Conservation (phyloP, 2,888 invertebrate genomes). For the Cephus pygmeus region DNA sequence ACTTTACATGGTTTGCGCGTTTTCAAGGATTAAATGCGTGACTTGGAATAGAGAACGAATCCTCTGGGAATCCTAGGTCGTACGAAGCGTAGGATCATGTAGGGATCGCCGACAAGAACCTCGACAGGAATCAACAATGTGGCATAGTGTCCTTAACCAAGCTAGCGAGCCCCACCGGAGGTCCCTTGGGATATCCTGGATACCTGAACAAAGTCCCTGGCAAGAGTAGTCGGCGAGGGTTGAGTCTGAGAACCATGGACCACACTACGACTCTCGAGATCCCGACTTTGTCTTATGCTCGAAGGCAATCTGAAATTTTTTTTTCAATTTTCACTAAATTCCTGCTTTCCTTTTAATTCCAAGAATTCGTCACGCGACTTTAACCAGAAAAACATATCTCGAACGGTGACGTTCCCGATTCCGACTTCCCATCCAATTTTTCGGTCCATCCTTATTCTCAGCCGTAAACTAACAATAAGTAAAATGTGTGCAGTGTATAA, state of each 20-base stretch:
- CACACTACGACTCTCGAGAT: not conserved
- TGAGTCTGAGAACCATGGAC: not conserved
- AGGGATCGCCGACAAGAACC: conserved; percentile 39
- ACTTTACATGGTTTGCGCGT: conserved; percentile 23
- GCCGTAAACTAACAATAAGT: not conserved
- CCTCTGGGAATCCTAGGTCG: conserved; percentile 51
- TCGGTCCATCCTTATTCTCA: not conserved
- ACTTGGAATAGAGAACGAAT: conserved; percentile 54
- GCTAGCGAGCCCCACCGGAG: conserved; percentile 23
- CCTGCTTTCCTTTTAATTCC: not conserved
- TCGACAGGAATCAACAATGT: conserved; percentile 23
- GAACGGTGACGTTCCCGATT: not conserved
- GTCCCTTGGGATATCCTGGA: conserved; percentile 39
- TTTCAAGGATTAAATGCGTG: conserved; percentile 55
- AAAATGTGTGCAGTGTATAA: not conserved
- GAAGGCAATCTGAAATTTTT: not conserved
- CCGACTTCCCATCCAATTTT: not conserved
- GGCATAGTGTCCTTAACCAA: conserved; percentile 2
- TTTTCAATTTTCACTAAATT: too few species aligned
- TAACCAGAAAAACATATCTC: not conserved
- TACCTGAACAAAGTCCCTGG: conserved; percentile 32
- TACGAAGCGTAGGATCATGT: conserved; percentile 58
- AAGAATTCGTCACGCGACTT: not conserved
- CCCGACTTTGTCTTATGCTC: not conserved
- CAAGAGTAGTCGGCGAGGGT: not conserved